Conservation (phyloP, 2,888 invertebrate species). For the Colletes collaris region DNA sequence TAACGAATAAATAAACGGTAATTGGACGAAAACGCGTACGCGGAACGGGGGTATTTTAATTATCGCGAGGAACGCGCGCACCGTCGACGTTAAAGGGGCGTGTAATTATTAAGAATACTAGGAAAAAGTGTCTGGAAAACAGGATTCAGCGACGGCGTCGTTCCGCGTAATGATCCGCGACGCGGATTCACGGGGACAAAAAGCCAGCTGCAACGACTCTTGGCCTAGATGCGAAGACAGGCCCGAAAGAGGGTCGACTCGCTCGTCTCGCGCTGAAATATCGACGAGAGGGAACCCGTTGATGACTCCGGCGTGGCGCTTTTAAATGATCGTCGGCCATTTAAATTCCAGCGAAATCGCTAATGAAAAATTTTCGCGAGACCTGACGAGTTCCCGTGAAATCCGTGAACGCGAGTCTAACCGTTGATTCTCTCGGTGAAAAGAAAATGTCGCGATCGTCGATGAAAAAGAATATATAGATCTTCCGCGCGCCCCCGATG, state of each 20-base stretch:
- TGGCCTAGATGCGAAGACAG: constrained; percentile 57
- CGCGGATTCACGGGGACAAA: constrained; percentile 42
- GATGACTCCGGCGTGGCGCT: constrained; percentile 35
- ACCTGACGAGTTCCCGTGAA: neutral
- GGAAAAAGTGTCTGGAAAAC: constrained; percentile 3
- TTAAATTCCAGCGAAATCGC: constrained; percentile 13
- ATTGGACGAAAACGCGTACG: neutral
- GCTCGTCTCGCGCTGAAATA: constrained; percentile 19
- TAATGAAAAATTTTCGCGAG: neutral
- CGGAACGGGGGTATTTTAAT: constrained; percentile 32
- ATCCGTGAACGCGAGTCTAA: neutral
- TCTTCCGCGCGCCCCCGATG: too few species aligned
- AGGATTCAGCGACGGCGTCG: constrained; percentile 26
- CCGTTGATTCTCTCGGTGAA: too few species aligned
- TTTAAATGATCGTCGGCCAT: constrained; percentile 39
- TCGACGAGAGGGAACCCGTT: constrained; percentile 28
- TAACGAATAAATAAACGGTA: constrained; percentile 1
- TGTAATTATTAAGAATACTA: constrained; percentile 34
- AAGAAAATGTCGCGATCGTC: too few species aligned
- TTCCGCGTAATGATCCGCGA: constrained; percentile 52
- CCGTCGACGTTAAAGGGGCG: constrained; percentile 4
- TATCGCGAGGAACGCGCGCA: constrained; percentile 1
- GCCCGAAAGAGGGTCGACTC: constrained; percentile 12
- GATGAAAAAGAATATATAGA: too few species aligned
- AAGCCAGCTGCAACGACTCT: constrained; percentile 47